Percentiles rank a stretch among this genome's conserved stretches.
Evolutionary conservation across 2,888 invertebrate genomes (phyloP).

Genomic region (Andrena flavipes): DNA sequence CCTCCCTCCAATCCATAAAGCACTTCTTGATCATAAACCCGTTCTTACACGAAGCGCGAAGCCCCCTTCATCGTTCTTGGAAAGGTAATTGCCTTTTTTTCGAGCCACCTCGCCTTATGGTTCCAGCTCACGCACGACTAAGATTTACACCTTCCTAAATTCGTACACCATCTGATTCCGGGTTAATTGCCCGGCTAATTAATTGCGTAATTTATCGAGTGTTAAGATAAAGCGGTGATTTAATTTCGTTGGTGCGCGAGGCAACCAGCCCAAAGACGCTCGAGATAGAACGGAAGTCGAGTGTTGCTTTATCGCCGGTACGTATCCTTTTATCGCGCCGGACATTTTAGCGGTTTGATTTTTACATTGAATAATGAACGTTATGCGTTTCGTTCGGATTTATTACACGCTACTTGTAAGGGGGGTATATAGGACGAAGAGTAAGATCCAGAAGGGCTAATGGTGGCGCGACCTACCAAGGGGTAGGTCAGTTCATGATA

Average conservation of each 20-base stretch:
- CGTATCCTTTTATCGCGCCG: slow-evolving; percentile 25
- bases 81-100: slow-evolving; percentile 71
- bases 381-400: background rate
- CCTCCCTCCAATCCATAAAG: slow-evolving; percentile 44
- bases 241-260: slow-evolving; percentile 69
- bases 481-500: background rate
- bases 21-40: slow-evolving; percentile 67
- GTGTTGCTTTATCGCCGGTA: slow-evolving; percentile 45
- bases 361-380: slow-evolving; percentile 26
- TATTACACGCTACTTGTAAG: background rate
- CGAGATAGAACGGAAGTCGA: slow-evolving; percentile 23
- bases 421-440: background rate
- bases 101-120: slow-evolving; percentile 73
- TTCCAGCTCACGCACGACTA: slow-evolving; percentile 77
- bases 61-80: slow-evolving; percentile 52
- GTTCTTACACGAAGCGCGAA: slow-evolving; percentile 63
- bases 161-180: slow-evolving; percentile 80
- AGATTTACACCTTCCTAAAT: slow-evolving; percentile 79
- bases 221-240: slow-evolving; percentile 81
- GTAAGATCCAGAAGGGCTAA: background rate
- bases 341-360: slow-evolving; percentile 2
- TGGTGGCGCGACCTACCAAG: background rate
- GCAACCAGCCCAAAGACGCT: slow-evolving; percentile 1
- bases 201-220: slow-evolving; percentile 82
- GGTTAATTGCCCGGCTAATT: slow-evolving; percentile 82